Evolutionary conservation across 2,797 vertebrate species (phyloP).

Genomic region (Alcedo quadribrachys): DNA sequence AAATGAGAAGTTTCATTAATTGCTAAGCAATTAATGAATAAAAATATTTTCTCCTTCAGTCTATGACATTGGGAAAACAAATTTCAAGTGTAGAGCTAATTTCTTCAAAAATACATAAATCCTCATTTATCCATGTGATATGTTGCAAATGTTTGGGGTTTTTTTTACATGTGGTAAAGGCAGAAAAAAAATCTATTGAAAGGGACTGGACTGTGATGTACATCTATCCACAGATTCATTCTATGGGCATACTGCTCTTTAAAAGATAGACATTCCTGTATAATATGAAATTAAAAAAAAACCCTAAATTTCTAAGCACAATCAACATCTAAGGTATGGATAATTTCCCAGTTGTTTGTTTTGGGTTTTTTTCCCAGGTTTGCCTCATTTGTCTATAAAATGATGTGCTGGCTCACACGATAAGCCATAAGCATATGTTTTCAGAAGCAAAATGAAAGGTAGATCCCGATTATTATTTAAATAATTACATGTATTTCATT

Average conservation of each 20-base stretch:
- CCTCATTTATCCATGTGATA: not conserved
- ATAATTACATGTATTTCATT: not conserved
- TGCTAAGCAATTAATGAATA: slow-evolving; percentile 3
- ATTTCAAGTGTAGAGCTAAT: not conserved
- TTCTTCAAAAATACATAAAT: not conserved
- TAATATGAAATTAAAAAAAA: not conserved
- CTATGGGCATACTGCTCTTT: not conserved
- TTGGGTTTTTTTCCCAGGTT: not conserved
- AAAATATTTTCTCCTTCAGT: not conserved
- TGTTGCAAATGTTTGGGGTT: not conserved
- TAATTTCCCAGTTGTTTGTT: not conserved
- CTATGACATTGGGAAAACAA: not conserved
- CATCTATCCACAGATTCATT: not conserved
- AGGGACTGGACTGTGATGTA: not conserved
- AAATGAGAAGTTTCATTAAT: not conserved
- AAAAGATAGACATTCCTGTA: not conserved
- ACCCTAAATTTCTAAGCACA: not conserved
- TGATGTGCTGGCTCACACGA: not conserved
- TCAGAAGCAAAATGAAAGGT: not conserved
- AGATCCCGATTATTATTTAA: not conserved
- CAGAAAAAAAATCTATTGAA: not conserved
- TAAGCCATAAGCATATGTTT: not conserved
- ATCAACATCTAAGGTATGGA: not conserved
- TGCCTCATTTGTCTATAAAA: not conserved
- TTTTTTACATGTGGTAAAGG: not conserved